phyloP scores from a whole-genome alignment of 2,113 vertebrate genomes.

The Lethenteron reissneri region DNA sequence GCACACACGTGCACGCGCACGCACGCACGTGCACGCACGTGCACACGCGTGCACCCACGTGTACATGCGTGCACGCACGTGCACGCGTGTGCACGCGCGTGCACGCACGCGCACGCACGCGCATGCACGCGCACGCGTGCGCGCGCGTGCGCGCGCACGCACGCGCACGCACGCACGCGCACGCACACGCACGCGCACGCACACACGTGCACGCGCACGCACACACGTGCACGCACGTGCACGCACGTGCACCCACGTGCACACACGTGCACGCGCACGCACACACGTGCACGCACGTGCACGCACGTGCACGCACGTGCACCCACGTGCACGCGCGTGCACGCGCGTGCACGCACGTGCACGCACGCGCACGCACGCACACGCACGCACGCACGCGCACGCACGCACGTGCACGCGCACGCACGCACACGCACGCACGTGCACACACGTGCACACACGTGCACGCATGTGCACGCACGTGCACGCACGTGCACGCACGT shows the following conservation, averaged over 20 bases:
- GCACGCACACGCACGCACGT: no score
- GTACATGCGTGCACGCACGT: not conserved
- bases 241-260: not conserved
- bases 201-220: not conserved
- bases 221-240: not conserved
- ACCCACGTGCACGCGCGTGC: not conserved
- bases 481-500: no score
- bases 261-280: not conserved
- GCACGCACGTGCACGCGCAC: no score
- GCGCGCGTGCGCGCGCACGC: not conserved
- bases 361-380: not conserved
- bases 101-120: conserved; percentile 1
- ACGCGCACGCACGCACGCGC: not conserved
- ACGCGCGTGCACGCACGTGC: not conserved
- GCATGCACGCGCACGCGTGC: not conserved
- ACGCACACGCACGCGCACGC: not conserved
- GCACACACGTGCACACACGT: no score
- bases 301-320: not conserved
- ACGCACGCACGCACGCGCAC: not conserved
- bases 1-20: not conserved
- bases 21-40: not conserved
- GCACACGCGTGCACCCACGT: not conserved
- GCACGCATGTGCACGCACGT: no score
- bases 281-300: not conserved
- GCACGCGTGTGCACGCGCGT: not conserved